Evolutionary conservation across 2,888 invertebrate species (phyloP), one percentile per base, ranked within the genome.

Genomic region (Leucophora obtusa): DNA sequence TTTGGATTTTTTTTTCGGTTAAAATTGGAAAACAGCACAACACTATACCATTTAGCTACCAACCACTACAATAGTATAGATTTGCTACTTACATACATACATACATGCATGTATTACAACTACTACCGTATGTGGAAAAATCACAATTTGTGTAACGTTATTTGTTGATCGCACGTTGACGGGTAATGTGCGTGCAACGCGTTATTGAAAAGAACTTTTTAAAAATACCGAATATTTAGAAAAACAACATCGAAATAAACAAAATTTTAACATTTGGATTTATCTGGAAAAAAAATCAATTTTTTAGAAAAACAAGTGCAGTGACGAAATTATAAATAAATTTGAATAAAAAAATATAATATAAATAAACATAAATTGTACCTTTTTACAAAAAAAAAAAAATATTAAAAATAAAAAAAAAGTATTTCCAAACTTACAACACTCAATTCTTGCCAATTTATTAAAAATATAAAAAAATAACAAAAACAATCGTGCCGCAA

Each of bases 121-220:
- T 66, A 72, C 77, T 78, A 72, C 77, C 66, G 79, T 53, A 69
- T 71, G 72, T 66, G 66, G 75, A 71, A 82, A 80, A 80, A 76
- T 77, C 69, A 78, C 77, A 78, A 78, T 77, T 80, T 77, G 76
- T 77, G 82, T 77, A 82, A 79, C 85, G 87, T 87, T 87, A 87
- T 88, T 87, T 88, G 88, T 87, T 87, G 87, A 87, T 87, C 85
- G 88, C 88, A 88, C 87, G 89, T 86, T 88, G 89, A 87, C 88
- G 87, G 85, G 62, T 58, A 56, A 70, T 65, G 86, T 82, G 85
- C 85, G 84, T 85, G 86, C 82, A 85, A 84, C 86, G 87, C 82
- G 82, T 74, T 77, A 79, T 65, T 60, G 71, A 71, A 63, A 63
- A 71, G 77, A 70, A 77, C 66, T 72, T 66, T 65, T 51, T 68